These are phyloP conservation scores for Cheilinus undulatus DNA, from an alignment of 2,113 vertebrate species.

Conservation along the genomic window DNA sequence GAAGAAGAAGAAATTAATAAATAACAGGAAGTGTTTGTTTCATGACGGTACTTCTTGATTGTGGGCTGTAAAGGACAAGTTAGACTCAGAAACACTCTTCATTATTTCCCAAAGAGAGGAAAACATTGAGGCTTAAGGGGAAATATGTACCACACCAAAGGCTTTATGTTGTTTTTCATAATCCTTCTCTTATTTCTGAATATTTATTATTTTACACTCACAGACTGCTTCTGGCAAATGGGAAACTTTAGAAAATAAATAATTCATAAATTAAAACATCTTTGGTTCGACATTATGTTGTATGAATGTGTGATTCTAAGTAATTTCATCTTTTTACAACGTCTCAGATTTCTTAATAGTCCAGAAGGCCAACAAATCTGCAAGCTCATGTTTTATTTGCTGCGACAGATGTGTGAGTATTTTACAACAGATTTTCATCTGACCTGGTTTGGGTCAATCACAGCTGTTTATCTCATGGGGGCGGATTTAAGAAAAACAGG, in stretches of 20 bases:
- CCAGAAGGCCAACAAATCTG: too few species aligned
- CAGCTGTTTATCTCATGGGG: too few species aligned
- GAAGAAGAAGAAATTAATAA: constrained; percentile 49
- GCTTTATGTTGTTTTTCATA: background rate
- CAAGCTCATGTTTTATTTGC: too few species aligned
- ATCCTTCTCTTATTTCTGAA: background rate
- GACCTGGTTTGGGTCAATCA: too few species aligned
- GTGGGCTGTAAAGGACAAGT: background rate
- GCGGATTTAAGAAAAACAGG: too few species aligned
- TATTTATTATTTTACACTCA: background rate
- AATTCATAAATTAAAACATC: background rate
- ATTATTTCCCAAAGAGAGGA: background rate
- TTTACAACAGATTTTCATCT: too few species aligned
- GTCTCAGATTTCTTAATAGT: too few species aligned
- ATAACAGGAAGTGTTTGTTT: constrained; percentile 23
- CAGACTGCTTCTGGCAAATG: background rate
- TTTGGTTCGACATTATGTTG: background rate
- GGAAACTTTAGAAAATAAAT: background rate
- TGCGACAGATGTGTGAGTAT: too few species aligned
- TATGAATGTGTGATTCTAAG: background rate
- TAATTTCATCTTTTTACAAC: background rate
- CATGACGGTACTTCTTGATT: background rate
- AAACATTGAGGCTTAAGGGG: background rate
- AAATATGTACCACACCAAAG: background rate
- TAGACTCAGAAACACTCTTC: background rate